These are phyloP conservation scores for Apocrypta bakeri DNA, from an alignment of 1,140 invertebrate species.

Conservation along the genomic window DNA sequence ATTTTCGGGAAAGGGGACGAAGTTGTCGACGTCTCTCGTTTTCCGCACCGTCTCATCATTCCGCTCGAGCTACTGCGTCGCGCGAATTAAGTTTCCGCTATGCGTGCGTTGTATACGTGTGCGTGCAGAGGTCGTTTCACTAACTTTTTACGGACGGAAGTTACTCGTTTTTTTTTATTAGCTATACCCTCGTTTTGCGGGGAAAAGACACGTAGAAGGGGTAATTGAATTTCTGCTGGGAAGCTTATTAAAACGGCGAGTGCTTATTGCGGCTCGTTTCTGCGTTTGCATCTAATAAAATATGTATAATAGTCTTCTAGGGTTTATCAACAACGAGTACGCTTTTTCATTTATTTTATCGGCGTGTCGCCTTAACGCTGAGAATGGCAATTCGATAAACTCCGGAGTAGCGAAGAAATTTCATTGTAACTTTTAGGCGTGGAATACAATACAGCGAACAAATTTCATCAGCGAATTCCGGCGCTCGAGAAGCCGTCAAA, in stretches of 20 bases:
- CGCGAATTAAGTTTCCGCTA: slow-evolving; percentile 30
- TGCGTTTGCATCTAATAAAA: too few relatives aligned
- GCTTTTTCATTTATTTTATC: too few relatives aligned
- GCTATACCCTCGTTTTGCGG: too few relatives aligned
- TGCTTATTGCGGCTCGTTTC: background rate
- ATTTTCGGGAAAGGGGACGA: slow-evolving; percentile 34
- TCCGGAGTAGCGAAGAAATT: background rate
- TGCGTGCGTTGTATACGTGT: background rate
- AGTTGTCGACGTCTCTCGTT: slow-evolving; percentile 6
- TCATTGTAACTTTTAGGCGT: background rate
- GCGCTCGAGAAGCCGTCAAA: background rate
- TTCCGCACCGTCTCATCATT: slow-evolving; percentile 43
- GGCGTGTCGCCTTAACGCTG: background rate
- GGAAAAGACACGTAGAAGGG: background rate
- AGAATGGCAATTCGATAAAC: background rate
- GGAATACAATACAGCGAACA: background rate
- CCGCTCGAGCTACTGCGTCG: slow-evolving; percentile 32
- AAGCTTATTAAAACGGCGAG: slow-evolving; percentile 23
- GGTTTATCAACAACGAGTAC: too few relatives aligned
- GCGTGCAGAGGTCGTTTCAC: background rate
- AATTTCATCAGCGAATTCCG: background rate
- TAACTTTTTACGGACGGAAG: background rate
- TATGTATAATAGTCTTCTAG: too few relatives aligned
- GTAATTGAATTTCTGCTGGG: slow-evolving; percentile 37
- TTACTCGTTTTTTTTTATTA: background rate